Evolutionary conservation across 2,797 vertebrate genomes (phyloP), one percentile per base, ranked within the genome.

Genomic region (Gymnoscopelus microlampas): DNA sequence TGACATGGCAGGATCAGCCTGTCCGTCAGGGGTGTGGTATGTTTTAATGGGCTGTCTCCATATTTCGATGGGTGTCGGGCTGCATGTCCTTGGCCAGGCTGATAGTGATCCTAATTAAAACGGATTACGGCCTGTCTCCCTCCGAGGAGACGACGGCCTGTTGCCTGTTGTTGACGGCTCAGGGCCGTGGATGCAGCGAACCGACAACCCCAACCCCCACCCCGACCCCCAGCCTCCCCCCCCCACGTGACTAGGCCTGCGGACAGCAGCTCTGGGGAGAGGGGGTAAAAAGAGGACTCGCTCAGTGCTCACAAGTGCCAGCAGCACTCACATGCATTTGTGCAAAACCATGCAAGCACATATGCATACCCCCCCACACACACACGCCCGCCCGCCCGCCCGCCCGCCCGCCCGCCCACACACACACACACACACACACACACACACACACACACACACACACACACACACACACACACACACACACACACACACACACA

Each of bases 81-180:
- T 59, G 50, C 0, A 2, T 26, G 72, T 67, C 55, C 56, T 75
- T 66, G 68, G 60, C 59, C 9, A 68, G 57, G 66, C 72, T 70
- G 47, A 78, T 58, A 76, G 35, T 26, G 48, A 48, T 61, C 49
- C 69, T 74, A 70, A 81, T 82, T 72, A 82, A 53, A 69, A 66
- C 59, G 67, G 63, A 78, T 82, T 77, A 77, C 23, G 12, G 14
- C 29, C 26, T 0, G 15, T 59, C 35, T 66, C 39, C 64, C 56
- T 76, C 60, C 12, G 60, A 66, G 23, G 47, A 66, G 3, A 4
- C 19, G n/a, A 50, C 57, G 61, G 35, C 50, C 4, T 15, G 32
- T 54, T 23, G 44, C 15, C 39, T 44, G 39, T 62, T 8, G 56
- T 26, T 55, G 69, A 51, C 60, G 29, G 47, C 19, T 72, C 59